Base-by-base conservation (phyloP, 2,797 vertebrate species). In the Graptemys geographica region DNA sequence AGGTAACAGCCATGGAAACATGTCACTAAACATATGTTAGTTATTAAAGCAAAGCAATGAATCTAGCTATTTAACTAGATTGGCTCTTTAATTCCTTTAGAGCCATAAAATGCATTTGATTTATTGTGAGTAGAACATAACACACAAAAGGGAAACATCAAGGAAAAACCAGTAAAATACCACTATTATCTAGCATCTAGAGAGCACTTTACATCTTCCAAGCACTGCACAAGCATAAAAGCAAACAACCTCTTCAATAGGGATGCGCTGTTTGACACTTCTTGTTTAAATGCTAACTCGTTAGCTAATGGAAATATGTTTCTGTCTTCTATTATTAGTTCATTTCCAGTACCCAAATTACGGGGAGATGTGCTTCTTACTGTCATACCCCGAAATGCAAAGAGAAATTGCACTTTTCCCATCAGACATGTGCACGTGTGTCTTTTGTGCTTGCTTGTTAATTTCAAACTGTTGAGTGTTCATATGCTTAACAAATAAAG, bases 251-350 rank as follows among this genome's bases (percentile, higher is more conserved):
- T 79, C 18, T 80, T 84, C 10, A 78, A 28, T 44, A 96, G 74
- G 59, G 94, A 92, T 83, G 49, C 49, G 86, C 88, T 56, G 52
- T 21, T 31, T 96, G 84, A 90, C 88, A 93, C 33, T 86, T 90
- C 44, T 79, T 94, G 57, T 93, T 96, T 93, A 85, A 95, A 89
- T 95, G 93, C n/a, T 82, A 79, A 11, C 47, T 97, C 82, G 89
- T 84, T 81, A 93, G 56, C 86, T 74, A 88, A 88, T 88, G 49
- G 21, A 94, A 95, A 72, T 90, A 88, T 84, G 37, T 84, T 95
- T 76, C 37, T 81, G 81, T 69, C 79, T 59, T 91, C 62, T 89
- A 81, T 87, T 92, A 84, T 44, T 53, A 83, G 31, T 91, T 92
- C 59, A 41, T 44, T 53, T 92, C 92, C 81, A 87, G 56, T 84